A percentile compares a stretch with the other conserved stretches of the same genome.
Conservation (phyloP, 1,140 invertebrate genomes). For the Oreohelix idahoensis region DNA sequence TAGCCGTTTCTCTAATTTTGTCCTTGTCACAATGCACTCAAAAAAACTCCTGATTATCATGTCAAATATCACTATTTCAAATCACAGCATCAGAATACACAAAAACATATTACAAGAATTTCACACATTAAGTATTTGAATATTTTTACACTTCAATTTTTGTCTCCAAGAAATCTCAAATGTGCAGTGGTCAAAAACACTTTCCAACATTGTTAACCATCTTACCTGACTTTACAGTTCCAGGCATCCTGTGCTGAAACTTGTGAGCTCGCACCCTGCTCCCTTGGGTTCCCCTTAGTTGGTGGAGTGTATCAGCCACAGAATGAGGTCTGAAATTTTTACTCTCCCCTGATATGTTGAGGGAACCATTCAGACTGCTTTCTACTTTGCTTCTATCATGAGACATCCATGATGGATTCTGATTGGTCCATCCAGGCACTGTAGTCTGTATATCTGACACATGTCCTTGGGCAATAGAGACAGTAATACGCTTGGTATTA, state of each 20-base stretch:
- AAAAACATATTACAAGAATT: too few relatives aligned
- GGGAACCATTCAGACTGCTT: neutral
- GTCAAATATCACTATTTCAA: too few relatives aligned
- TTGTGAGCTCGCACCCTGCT: neutral
- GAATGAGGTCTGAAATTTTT: neutral
- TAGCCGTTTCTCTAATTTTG: too few relatives aligned
- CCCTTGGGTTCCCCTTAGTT: neutral
- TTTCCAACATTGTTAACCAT: too few relatives aligned
- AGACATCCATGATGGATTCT: constrained; percentile 17
- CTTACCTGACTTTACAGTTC: constrained; percentile 14
- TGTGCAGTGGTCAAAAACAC: too few relatives aligned
- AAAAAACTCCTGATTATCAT: too few relatives aligned
- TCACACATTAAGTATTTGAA: too few relatives aligned
- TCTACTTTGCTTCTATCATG: neutral
- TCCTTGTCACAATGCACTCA: too few relatives aligned
- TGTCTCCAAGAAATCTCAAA: too few relatives aligned
- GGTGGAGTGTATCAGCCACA: constrained; percentile 12
- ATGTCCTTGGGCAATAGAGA: neutral
- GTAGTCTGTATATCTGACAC: neutral
- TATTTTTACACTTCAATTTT: too few relatives aligned
- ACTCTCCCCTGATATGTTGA: neutral
- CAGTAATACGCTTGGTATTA: too few relatives aligned
- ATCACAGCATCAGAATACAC: too few relatives aligned
- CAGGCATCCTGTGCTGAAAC: neutral
- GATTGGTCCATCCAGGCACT: constrained; percentile 24